phyloP scores from a whole-genome alignment of 1,140 invertebrate species.

The Aricia agestis region DNA sequence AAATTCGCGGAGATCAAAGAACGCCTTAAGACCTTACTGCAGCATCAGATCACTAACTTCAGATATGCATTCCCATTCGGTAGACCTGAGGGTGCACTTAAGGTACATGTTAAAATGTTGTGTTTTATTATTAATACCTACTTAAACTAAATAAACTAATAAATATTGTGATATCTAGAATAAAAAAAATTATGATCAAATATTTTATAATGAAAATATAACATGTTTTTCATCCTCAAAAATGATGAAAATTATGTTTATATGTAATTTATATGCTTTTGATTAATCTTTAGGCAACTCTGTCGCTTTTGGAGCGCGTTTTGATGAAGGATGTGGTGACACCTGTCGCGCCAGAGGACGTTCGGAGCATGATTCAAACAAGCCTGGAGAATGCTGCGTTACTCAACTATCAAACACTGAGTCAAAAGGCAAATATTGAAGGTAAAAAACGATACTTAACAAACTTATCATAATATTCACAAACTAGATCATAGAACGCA shows the following conservation, averaged over 20 bases:
- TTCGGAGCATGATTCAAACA: slow-evolving; percentile 95
- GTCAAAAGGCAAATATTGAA: slow-evolving; percentile 98
- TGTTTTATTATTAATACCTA: too few relatives aligned
- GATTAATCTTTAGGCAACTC: slow-evolving; percentile 81
- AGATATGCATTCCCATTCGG: slow-evolving; percentile 99
- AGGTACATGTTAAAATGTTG: slow-evolving; percentile 61
- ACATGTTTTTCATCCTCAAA: too few relatives aligned
- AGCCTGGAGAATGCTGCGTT: slow-evolving; percentile 98
- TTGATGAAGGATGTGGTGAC: slow-evolving; percentile 99
- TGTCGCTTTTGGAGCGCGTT: slow-evolving; percentile 96
- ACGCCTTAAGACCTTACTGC: slow-evolving; percentile 91
- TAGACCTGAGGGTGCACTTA: slow-evolving; percentile 96
- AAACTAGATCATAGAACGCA: background rate
- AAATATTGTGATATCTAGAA: too few relatives aligned
- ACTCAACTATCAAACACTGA: slow-evolving; percentile 97
- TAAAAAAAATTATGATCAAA: too few relatives aligned
- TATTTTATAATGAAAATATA: too few relatives aligned
- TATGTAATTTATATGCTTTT: too few relatives aligned
- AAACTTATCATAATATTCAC: background rate
- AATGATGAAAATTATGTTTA: too few relatives aligned
- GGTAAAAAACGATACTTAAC: slow-evolving; percentile 76
- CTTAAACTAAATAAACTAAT: too few relatives aligned
- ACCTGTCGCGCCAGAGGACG: slow-evolving; percentile 97
- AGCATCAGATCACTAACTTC: slow-evolving; percentile 99
- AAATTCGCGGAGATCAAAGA: slow-evolving; percentile 99